phyloP scores from a whole-genome alignment of 2,797 vertebrate genomes.

The Geotrypetes seraphini region DNA sequence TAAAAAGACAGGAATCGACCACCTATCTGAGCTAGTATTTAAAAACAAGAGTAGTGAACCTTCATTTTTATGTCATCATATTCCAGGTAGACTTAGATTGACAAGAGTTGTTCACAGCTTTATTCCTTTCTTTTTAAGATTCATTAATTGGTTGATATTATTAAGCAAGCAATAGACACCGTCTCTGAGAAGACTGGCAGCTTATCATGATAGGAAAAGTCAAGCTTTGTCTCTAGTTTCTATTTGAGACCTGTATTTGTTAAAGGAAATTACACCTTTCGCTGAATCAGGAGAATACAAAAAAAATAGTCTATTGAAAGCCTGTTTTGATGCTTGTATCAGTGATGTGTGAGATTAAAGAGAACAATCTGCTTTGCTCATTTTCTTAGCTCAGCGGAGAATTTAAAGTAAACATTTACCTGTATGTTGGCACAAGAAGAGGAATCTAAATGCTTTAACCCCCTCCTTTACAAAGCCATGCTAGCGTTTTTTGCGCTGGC shows the following conservation, averaged over 20 bases:
- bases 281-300: slow-evolving; percentile 9
- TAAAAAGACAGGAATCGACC: no score
- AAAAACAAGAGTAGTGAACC: no score
- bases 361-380: background rate
- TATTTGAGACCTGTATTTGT: slow-evolving; percentile 7
- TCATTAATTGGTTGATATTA: background rate
- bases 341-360: background rate
- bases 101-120: no score
- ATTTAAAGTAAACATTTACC: background rate
- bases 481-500: no score
- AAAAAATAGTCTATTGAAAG: slow-evolving; percentile 9
- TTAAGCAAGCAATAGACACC: background rate
- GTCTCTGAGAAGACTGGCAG: background rate
- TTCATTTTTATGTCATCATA: no score
- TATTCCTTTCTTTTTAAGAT: no score
- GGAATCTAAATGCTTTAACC: no score
- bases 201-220: slow-evolving; percentile 5
- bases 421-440: no score
- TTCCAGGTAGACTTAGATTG: no score
- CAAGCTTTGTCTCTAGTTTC: background rate
- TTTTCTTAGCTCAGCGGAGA: background rate
- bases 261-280: slow-evolving; percentile 16
- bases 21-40: no score
- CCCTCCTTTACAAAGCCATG: no score
- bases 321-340: background rate